A percentile compares a stretch with the other conserved stretches of the same genome.
These are phyloP conservation scores for Phocides pigmalion DNA, from an alignment of 1,140 invertebrate genomes.

Conservation along the genomic window DNA sequence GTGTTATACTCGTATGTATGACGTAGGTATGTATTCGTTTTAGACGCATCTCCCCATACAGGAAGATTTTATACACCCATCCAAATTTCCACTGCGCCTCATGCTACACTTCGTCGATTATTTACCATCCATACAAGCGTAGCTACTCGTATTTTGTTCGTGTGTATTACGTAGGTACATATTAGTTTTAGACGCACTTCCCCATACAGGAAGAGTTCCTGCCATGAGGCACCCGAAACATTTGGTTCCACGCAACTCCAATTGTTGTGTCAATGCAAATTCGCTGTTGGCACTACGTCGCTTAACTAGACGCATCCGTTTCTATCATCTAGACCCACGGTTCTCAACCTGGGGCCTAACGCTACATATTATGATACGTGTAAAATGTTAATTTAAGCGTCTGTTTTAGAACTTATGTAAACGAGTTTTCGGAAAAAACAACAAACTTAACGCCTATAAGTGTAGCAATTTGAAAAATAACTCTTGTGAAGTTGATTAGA, in stretches of 20 bases:
- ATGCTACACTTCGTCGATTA: too few species aligned
- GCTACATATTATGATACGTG: too few species aligned
- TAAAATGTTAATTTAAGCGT: too few species aligned
- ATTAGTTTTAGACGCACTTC: background rate
- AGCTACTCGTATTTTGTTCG: background rate
- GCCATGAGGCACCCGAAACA: slow-evolving; percentile 43
- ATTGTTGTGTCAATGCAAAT: slow-evolving; percentile 65
- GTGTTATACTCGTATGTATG: background rate
- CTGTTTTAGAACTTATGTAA: too few species aligned
- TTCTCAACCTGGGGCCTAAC: slow-evolving; percentile 3
- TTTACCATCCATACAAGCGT: too few species aligned
- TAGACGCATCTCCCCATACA: slow-evolving; percentile 10
- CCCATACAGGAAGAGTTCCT: slow-evolving; percentile 31
- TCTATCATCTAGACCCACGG: slow-evolving; percentile 34
- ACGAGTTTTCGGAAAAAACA: too few species aligned
- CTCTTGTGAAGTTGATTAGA: too few species aligned
- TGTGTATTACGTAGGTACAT: background rate
- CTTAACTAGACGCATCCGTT: slow-evolving; percentile 67
- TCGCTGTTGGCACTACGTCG: slow-evolving; percentile 52
- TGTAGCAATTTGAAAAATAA: too few species aligned
- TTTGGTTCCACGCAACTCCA: slow-evolving; percentile 39
- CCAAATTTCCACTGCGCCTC: too few species aligned
- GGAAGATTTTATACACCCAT: too few species aligned
- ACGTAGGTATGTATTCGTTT: background rate
- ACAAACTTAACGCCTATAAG: too few species aligned